Conservation (phyloP, 1,140 invertebrate genomes). For the Conus ventricosus region DNA sequence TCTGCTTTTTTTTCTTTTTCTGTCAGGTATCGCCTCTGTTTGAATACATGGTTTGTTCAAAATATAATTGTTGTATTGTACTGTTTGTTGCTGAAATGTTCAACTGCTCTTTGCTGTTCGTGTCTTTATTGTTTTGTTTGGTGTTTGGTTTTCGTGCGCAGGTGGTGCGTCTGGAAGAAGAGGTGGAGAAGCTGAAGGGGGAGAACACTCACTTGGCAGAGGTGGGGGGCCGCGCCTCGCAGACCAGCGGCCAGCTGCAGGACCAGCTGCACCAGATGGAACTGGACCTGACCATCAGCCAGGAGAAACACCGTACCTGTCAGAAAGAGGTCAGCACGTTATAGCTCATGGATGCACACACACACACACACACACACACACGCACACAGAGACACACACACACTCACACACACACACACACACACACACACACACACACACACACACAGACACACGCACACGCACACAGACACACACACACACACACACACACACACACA, state of each 20-base stretch:
- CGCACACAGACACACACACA: neutral
- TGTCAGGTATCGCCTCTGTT: too few species aligned
- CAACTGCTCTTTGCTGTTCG: neutral
- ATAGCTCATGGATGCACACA: neutral
- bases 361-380: neutral
- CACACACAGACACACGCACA: neutral
- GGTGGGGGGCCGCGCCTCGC: conserved; percentile 46
- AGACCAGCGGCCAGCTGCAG: conserved; percentile 56
- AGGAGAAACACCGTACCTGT: conserved; percentile 73
- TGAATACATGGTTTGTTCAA: too few species aligned
- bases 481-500: neutral
- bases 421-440: neutral
- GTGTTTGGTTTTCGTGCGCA: conserved; percentile 18
- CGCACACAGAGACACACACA: neutral
- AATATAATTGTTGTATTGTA: too few species aligned
- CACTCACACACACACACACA: neutral
- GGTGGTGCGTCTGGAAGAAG: conserved; percentile 69
- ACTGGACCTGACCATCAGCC: conserved; percentile 70
- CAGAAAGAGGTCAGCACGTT: conserved; percentile 68
- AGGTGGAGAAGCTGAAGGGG: conserved; percentile 64
- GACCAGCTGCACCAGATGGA: conserved; percentile 70
- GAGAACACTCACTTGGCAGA: conserved; percentile 68
- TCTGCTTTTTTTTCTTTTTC: too few species aligned
- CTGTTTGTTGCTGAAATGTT: neutral
- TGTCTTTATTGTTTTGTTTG: too few species aligned